Conservation (phyloP, 30 jellyfish, hydroid and myxozoan genomes). For the Pelagia noctiluca region DNA sequence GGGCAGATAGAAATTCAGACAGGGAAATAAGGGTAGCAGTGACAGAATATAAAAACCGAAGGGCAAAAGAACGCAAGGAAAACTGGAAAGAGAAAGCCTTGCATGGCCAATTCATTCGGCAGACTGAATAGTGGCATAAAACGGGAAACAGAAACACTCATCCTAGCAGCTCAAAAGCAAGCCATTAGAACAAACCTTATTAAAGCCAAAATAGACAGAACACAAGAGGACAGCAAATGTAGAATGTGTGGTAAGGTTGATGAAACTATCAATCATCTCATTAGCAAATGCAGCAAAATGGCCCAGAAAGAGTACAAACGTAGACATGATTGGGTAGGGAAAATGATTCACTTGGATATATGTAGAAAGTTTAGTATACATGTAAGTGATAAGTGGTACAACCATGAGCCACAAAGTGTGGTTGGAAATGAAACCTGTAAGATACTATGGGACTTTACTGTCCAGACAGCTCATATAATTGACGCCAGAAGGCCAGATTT, state of each 20-base stretch:
- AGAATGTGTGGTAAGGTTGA: conserved; percentile 14
- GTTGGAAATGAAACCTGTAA: conserved; percentile 16
- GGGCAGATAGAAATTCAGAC: conserved; percentile 16
- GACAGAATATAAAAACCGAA: conserved; percentile 59
- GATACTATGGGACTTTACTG: conserved; percentile 10
- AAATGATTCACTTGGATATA: background rate
- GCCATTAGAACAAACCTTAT: conserved; percentile 20
- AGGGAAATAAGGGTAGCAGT: conserved; percentile 45
- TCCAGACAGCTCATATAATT: conserved; percentile 10
- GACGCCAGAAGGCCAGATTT: conserved; percentile 32
- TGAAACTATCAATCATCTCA: conserved; percentile 11
- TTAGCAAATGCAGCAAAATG: conserved; percentile 10
- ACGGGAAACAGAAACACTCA: conserved; percentile 55
- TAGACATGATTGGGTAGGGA: conserved; percentile 4
- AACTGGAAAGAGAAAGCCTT: conserved; percentile 48
- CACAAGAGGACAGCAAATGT: background rate
- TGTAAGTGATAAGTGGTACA: conserved; percentile 18
- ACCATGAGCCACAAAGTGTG: conserved; percentile 18
- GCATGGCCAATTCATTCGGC: conserved; percentile 54
- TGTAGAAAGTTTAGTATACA: background rate
- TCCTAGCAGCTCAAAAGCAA: conserved; percentile 21
- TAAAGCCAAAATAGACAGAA: background rate
- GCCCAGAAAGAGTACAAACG: background rate
- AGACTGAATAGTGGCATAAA: conserved; percentile 29
- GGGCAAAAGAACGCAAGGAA: conserved; percentile 10